A percentile compares a stretch with the other conserved stretches of the same genome.
phyloP scores from a whole-genome alignment of 1,140 invertebrate genomes.

The Drosophila tristis region DNA sequence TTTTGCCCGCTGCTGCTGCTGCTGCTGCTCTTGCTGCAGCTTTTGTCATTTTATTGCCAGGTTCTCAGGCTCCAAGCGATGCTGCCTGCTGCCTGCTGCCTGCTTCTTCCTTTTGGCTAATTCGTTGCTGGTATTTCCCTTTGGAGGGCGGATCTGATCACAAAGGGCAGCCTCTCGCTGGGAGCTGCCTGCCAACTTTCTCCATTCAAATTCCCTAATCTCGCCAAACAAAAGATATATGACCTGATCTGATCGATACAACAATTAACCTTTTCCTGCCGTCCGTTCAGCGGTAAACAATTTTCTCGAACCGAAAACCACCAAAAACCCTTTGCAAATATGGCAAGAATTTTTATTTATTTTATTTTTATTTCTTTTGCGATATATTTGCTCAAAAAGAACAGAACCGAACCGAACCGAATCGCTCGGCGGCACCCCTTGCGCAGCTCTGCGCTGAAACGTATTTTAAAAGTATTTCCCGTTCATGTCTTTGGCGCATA shows the following conservation, averaged over 20 bases:
- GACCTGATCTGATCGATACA: too few species aligned
- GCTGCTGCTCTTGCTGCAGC: background rate
- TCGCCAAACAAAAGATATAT: too few species aligned
- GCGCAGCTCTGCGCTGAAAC: slow-evolving; percentile 1
- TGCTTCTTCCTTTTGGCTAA: background rate
- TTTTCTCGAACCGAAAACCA: slow-evolving; percentile 6
- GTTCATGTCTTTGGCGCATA: slow-evolving; percentile 60
- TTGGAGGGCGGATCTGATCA: background rate
- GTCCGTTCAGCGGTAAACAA: background rate
- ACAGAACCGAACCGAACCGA: too few species aligned
- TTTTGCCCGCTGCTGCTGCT: slow-evolving; percentile 22
- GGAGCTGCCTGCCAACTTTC: background rate
- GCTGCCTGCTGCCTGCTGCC: background rate
- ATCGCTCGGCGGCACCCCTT: background rate
- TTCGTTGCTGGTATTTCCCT: slow-evolving; percentile 19
- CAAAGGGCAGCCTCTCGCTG: too few species aligned
- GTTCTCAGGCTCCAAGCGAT: slow-evolving; percentile 64
- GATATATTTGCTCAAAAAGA: slow-evolving; percentile 33
- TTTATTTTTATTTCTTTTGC: slow-evolving; percentile 32
- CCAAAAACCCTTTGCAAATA: slow-evolving; percentile 23
- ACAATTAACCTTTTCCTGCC: background rate
- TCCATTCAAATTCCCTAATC: slow-evolving; percentile 1
- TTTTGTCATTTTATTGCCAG: slow-evolving; percentile 55
- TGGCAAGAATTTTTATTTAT: slow-evolving; percentile 39
- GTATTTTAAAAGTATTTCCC: slow-evolving; percentile 42